Conservation (phyloP, 2,797 vertebrate genomes). For the Gymnothorax reevesii region DNA sequence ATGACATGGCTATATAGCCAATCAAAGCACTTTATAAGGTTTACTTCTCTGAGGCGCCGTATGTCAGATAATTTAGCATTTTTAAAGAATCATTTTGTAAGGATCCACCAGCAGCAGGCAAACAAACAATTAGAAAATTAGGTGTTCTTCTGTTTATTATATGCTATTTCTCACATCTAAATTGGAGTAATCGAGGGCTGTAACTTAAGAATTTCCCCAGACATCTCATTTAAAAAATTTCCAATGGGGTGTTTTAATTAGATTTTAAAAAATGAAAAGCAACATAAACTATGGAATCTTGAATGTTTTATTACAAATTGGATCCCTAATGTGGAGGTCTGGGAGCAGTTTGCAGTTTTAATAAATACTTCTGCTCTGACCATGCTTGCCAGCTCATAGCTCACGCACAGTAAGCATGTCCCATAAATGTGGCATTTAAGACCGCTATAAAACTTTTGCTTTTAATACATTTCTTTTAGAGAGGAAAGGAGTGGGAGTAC, state of each 20-base stretch:
- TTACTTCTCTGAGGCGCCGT: neutral
- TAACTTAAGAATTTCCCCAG: neutral
- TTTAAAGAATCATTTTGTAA: neutral
- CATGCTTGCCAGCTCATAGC: neutral
- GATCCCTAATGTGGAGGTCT: neutral
- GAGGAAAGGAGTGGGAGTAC: slow-evolving; percentile 29
- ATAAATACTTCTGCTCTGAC: neutral
- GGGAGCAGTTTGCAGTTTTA: neutral
- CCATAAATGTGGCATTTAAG: slow-evolving; percentile 5
- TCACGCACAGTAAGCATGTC: neutral
- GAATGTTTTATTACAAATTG: neutral
- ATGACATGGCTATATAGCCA: neutral
- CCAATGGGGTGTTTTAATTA: neutral
- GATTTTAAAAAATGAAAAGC: neutral
- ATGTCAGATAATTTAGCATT: neutral
- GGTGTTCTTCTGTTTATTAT: no score
- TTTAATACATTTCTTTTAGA: neutral
- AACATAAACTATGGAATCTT: neutral
- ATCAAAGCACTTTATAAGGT: neutral
- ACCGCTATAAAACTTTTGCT: neutral
- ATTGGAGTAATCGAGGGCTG: neutral
- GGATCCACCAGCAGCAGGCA: neutral
- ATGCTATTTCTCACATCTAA: neutral
- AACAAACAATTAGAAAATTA: neutral
- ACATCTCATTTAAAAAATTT: neutral